Evolutionary conservation across 64 coral and sea anemone species (phyloP), one percentile per base, ranked within the genome.

Genomic region (Montipora capricornis): DNA sequence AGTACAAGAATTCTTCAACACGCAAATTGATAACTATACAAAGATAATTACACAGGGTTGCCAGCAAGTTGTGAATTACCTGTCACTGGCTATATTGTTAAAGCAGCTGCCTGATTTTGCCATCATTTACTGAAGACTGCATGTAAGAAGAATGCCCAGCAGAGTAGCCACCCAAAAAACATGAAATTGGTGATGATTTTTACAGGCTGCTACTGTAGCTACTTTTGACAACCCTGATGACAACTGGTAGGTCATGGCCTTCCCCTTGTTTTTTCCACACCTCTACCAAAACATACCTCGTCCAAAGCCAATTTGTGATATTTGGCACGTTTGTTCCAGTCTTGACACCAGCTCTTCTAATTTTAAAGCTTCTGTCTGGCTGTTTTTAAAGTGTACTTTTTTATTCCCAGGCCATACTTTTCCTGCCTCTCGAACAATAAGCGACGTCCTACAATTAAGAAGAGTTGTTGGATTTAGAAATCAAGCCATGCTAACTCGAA

Each of bases 301-400:
- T 59, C 87, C 73, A 77, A 89, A 89, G 74, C 45, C 87, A 62
- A 77, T 89, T 58, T 89, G 57, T 55, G 71, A 46, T 51, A 89
- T 78, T 74, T 66, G 10, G 70, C 87, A 89, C 17, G 49, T 89
- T 58, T 59, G 20, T 24, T 75, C 58, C 20, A 89, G 52, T 17
- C 49, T 51, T 89, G 87, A 59, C 20, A 64, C 73, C 51, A 89
- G 60, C 73, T 89, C 87, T 29, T 89, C 87, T 4, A 89, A 52
- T 89, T 78, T 90, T 8, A 90, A 68, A 64, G 29, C 26, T 48
- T 90, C 17, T 5, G 75, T 78, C 4, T 15, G 14, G 77, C 77
- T 90, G 75, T 90, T 59, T 48, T 90, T 90, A 53, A 79, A 90
- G 75, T 90, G 62, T 45, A 90, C 57, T 16, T 58, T 90, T 11